Evolutionary conservation across 2,797 vertebrate species (phyloP), one percentile per base, ranked within the genome.

Genomic region (Leptatherina wallacei): DNA sequence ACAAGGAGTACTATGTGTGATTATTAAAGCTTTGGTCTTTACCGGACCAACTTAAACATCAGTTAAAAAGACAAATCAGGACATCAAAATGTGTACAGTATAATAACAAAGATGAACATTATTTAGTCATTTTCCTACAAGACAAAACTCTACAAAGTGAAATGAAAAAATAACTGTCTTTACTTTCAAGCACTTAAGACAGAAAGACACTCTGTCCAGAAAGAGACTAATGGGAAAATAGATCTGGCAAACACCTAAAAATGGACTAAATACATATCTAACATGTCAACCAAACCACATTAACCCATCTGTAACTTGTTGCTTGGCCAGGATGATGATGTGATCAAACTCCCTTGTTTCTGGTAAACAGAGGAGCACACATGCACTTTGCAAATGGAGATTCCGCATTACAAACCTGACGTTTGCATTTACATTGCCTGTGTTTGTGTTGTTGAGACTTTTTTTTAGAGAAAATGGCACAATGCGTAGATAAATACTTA

Each of bases 1-100:
- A 99, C 94, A 99, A 98, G 92, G 98, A 99, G 91, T 99, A 99
- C 91, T 99, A 99, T 36, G 98, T 99, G 96, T 99, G 97, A 99
- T 96, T 89, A 85, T 92, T 67, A 75, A 67, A 69, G 60, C 61
- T 69, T 68, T 84, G 91, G 88, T 89, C 85, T 81, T 59, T 69
- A 57, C 58, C 55, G 56, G 89, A 78, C 81, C 85, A 60, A 73
- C 9, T 69, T 20, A 52, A 92, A 90, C 93, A 71, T 91, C 90
- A 93, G 62, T 69, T 35, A 32, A 83, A 90, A 80, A 87, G 90
- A 91, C 84, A 86, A 87, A 94, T 84, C 73, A 88, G 90, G 87
- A 94, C 92, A 94, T 82, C 77, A 79, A 95, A 94, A 87, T 93
- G 92, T 97, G 96, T 97, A 93, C 89, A 93, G 91, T 86, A 96